Conservation (phyloP, 1,140 invertebrate genomes). For the Chrysomallon squamiferum region DNA sequence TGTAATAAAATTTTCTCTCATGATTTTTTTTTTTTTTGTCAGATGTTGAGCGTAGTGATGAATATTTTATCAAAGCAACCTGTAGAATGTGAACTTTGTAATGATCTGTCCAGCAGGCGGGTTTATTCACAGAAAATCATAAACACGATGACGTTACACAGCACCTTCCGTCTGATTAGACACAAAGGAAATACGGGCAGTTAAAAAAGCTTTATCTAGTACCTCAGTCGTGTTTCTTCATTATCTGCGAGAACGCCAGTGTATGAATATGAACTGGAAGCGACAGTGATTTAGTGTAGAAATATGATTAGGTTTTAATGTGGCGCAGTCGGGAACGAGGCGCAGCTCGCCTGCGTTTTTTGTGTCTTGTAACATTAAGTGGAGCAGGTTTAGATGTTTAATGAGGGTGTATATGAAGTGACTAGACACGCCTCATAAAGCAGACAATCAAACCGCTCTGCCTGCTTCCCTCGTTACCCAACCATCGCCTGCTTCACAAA, state of each 20-base stretch:
- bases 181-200: background rate
- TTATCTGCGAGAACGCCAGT: background rate
- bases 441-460: background rate
- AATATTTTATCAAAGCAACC: too few species aligned
- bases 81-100: too few species aligned
- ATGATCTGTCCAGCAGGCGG: too few species aligned
- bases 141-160: too few species aligned
- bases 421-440: background rate
- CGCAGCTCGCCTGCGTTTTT: background rate
- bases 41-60: too few species aligned
- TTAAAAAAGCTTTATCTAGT: background rate
- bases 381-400: background rate
- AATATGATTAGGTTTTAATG: conserved; percentile 4
- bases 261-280: background rate
- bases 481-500: background rate
- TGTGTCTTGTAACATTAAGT: background rate
- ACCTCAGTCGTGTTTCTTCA: conserved; percentile 1
- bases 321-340: background rate
- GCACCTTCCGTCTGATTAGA: too few species aligned
- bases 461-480: background rate
- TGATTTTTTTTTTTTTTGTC: too few species aligned
- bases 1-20: too few species aligned
- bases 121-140: too few species aligned
- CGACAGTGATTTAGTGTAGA: conserved; percentile 6
- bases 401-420: background rate